Percentiles rank a stretch among this genome's conserved stretches.
These are phyloP conservation scores for Pollachius pollachius DNA, from an alignment of 2,113 vertebrate genomes.

Conservation along the genomic window DNA sequence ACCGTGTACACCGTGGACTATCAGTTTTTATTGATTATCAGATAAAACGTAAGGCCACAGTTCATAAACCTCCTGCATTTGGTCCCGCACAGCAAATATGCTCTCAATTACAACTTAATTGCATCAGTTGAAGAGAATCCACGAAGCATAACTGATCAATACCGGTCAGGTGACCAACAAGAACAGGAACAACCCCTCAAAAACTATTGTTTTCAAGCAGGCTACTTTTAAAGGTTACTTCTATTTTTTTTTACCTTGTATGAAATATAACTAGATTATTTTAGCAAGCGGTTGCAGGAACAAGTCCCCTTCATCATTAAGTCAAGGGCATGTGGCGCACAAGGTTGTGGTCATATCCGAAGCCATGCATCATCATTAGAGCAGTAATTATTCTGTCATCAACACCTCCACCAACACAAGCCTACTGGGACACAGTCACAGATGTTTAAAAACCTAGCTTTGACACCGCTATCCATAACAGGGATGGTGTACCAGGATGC, in stretches of 20 bases:
- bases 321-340: constrained; percentile 62
- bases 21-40: too few species aligned
- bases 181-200: too few species aligned
- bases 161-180: too few species aligned
- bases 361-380: constrained; percentile 69
- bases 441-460: constrained; percentile 36
- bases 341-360: constrained; percentile 49
- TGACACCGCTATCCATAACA: constrained; percentile 35
- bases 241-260: not conserved
- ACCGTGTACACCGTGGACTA: too few species aligned
- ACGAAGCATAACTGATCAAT: too few species aligned
- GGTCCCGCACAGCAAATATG: too few species aligned
- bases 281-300: constrained; percentile 57
- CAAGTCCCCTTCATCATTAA: constrained; percentile 63
- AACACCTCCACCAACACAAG: constrained; percentile 38
- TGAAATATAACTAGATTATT: constrained; percentile 17
- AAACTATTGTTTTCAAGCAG: too few species aligned
- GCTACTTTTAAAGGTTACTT: not conserved
- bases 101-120: too few species aligned
- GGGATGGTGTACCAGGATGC: not conserved
- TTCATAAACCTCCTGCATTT: too few species aligned
- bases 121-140: too few species aligned
- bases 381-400: constrained; percentile 66
- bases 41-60: too few species aligned
- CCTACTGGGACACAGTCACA: constrained; percentile 46